Evolutionary conservation across 2,888 invertebrate genomes (phyloP).

Genomic region (Phaonia tiefii): DNA sequence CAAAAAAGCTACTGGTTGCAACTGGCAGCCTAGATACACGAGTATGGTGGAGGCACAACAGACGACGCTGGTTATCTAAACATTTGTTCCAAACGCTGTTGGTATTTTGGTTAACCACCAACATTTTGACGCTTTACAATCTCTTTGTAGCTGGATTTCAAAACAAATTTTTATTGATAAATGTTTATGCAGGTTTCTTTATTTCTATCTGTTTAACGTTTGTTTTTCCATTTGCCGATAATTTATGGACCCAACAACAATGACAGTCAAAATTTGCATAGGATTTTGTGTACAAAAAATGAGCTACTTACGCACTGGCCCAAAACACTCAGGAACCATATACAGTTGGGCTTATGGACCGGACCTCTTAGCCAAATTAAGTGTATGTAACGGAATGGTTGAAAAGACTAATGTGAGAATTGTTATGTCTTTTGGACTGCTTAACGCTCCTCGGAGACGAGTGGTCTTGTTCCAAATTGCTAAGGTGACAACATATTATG

Average conservation of each 20-base stretch:
- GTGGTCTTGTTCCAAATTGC: slow-evolving; percentile 60
- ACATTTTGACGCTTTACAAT: slow-evolving; percentile 59
- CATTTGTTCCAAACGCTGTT: slow-evolving; percentile 42
- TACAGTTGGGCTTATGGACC: background rate
- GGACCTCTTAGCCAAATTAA: background rate
- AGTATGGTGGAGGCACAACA: background rate
- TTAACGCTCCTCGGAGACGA: slow-evolving; percentile 20
- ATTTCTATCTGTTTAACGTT: slow-evolving; percentile 26
- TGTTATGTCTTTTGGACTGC: slow-evolving; percentile 37
- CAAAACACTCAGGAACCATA: background rate
- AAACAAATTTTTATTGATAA: slow-evolving; percentile 49
- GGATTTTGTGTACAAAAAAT: slow-evolving; percentile 49
- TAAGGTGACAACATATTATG: slow-evolving; percentile 66
- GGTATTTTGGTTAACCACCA: slow-evolving; percentile 48
- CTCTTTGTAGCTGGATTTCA: slow-evolving; percentile 53
- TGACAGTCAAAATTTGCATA: slow-evolving; percentile 48
- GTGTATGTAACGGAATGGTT: background rate
- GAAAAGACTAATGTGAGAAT: slow-evolving; percentile 50
- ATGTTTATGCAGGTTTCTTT: slow-evolving; percentile 39
- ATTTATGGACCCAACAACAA: no score
- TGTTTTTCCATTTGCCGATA: slow-evolving; percentile 1
- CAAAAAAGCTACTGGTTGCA: slow-evolving; percentile 52
- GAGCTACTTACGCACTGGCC: slow-evolving; percentile 55
- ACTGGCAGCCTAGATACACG: background rate
- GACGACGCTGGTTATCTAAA: slow-evolving; percentile 40